Conservation (phyloP, 1,140 invertebrate genomes). For the Lepidurus packardi region DNA sequence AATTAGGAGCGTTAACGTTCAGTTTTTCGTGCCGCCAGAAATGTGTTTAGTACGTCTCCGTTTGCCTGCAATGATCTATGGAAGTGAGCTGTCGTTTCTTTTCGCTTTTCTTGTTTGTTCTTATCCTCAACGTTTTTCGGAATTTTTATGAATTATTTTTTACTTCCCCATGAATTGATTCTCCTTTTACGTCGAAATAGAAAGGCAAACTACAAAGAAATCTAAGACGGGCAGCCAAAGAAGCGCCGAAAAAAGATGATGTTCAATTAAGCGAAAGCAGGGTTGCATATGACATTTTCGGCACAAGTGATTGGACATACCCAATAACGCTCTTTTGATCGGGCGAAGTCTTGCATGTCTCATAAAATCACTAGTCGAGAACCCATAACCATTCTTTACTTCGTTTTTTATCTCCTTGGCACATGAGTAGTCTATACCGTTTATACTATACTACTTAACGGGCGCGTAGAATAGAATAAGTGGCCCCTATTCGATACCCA, state of each 20-base stretch:
- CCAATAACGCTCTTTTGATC: neutral
- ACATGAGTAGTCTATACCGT: neutral
- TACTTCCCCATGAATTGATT: neutral
- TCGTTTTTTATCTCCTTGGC: neutral
- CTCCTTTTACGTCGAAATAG: neutral
- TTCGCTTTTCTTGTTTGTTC: neutral
- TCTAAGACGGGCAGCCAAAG: neutral
- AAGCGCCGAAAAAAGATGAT: neutral
- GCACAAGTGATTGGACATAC: neutral
- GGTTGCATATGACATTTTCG: slow-evolving; percentile 2
- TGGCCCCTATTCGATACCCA: neutral
- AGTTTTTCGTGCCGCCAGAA: neutral
- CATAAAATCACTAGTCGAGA: neutral
- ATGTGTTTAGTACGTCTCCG: neutral
- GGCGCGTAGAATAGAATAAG: neutral
- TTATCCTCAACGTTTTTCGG: neutral
- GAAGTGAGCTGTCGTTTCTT: neutral
- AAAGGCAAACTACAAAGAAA: neutral
- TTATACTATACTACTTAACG: neutral
- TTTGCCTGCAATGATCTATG: neutral
- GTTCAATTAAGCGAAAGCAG: neutral
- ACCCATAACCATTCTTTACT: neutral
- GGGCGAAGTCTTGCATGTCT: neutral
- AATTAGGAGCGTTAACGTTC: neutral
- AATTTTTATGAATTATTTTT: neutral